Base-by-base conservation (phyloP, 2,888 invertebrate genomes). In the Auanema freiburgensis region DNA sequence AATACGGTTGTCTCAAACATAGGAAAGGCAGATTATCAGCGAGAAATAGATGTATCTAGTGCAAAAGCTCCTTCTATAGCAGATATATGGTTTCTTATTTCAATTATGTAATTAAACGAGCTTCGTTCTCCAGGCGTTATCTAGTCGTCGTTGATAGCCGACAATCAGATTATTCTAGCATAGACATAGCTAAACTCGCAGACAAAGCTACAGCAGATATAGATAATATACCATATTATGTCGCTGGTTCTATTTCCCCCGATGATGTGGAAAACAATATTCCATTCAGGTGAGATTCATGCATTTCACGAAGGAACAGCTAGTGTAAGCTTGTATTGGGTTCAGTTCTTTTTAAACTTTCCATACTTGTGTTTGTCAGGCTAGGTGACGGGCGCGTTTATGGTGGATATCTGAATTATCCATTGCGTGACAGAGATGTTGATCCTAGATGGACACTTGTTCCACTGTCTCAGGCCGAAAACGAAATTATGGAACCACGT, bases 351-450 rank as follows among this genome's bases (percentile, higher is more conserved):
- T 50, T 50, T n/a, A 43, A 43, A 43, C 11, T n/a, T 43, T 43
- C 43, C 12, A 12, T n/a, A n/a, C 11, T 12, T 43, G 14, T n/a
- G 43, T 43, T n/a, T 12, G 43, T 43, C 65, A 75, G 72, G 59
- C 69, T 79, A 16, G 79, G 79, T 5, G 79, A 79, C 57, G 79
- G 79, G 6, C 49, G 66, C 51, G 73, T 78, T 5, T 66, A 74
- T 57, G 79, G 79, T 16, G 79, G 79, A 6, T 79, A 77, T 41
- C 56, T 79, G 16, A 79, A 79, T 58, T 79, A 79, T 56, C 79
- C 79, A 1, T 63, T 79, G 8, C 59, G 63, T 8, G 64, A 72
- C 8, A 57, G 63, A 16, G 64, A 67, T 24, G 65, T 62, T 42
- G 70, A 72, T 56, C 76, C 72, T 1, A 50, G 72, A 44, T 79